These are phyloP conservation scores for Rhimphoctona megacephalus DNA, from an alignment of 2,888 invertebrate species.

Conservation along the genomic window DNA sequence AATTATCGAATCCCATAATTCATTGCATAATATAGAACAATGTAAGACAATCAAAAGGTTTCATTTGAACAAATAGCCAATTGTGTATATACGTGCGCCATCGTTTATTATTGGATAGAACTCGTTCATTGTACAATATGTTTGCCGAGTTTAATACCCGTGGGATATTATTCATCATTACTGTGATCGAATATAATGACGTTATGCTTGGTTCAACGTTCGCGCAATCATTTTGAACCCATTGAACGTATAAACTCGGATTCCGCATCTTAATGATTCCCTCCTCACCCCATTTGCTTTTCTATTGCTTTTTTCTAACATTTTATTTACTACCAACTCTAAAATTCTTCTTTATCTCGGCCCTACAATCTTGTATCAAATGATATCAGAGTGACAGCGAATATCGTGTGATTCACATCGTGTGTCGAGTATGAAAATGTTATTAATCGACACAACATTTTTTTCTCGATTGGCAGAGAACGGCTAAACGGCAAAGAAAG, in stretches of 20 bases:
- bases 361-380: slow-evolving; percentile 23
- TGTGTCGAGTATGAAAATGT: slow-evolving; percentile 72
- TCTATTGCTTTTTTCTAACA: not conserved
- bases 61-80: not conserved
- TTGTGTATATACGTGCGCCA: not conserved
- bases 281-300: slow-evolving; percentile 32
- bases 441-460: slow-evolving; percentile 73
- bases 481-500: slow-evolving; percentile 1
- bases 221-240: slow-evolving; percentile 71
- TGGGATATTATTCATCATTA: slow-evolving; percentile 39
- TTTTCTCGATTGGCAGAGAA: slow-evolving; percentile 48
- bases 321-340: slow-evolving; percentile 20
- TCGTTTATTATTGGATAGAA: slow-evolving; percentile 5
- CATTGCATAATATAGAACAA: not conserved
- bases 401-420: slow-evolving; percentile 25
- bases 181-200: slow-evolving; percentile 33
- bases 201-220: slow-evolving; percentile 71
- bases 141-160: slow-evolving; percentile 1
- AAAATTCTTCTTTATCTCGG: slow-evolving; percentile 31
- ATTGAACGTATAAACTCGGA: slow-evolving; percentile 65
- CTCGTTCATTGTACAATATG: slow-evolving; percentile 34
- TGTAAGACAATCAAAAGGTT: not conserved
- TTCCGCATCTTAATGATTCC: slow-evolving; percentile 58
- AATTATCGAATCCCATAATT: not conserved
- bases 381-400: slow-evolving; percentile 1